Evolutionary conservation across 2,888 invertebrate genomes (phyloP).

Genomic region (Himalopsyche tibetana): DNA sequence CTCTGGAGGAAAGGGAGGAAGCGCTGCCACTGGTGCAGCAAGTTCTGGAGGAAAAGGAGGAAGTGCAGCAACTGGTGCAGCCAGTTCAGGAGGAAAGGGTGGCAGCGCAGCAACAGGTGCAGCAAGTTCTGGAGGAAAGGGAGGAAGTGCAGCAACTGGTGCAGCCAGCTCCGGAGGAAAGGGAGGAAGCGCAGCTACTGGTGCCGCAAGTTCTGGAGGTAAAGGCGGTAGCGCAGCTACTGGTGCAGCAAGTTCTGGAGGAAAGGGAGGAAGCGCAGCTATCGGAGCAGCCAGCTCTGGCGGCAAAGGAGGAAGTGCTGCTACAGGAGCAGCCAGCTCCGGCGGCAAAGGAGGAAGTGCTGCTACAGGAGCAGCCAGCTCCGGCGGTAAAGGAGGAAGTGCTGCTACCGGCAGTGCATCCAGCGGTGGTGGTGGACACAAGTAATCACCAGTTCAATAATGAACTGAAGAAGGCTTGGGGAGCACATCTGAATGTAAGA

Average conservation of each 20-base stretch:
- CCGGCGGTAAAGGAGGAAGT: too few species aligned
- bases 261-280: too few species aligned
- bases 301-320: too few species aligned
- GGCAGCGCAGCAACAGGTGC: neutral
- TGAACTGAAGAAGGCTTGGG: neutral
- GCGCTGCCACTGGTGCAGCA: neutral
- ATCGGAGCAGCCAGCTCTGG: too few species aligned
- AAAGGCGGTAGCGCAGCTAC: too few species aligned
- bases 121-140: neutral
- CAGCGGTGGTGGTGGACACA: constrained; percentile 1
- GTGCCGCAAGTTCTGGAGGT: neutral
- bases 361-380: too few species aligned
- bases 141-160: neutral
- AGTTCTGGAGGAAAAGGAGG: neutral
- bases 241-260: too few species aligned
- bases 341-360: too few species aligned
- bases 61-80: neutral
- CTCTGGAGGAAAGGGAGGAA: neutral
- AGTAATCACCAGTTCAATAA: neutral
- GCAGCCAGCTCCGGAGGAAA: too few species aligned
- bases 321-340: too few species aligned
- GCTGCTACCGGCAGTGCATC: neutral
- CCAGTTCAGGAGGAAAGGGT: neutral
- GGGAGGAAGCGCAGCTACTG: neutral
- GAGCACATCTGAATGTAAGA: neutral